Evolutionary conservation across 2,888 invertebrate genomes (phyloP).

Genomic region (Steinernema scapterisci): DNA sequence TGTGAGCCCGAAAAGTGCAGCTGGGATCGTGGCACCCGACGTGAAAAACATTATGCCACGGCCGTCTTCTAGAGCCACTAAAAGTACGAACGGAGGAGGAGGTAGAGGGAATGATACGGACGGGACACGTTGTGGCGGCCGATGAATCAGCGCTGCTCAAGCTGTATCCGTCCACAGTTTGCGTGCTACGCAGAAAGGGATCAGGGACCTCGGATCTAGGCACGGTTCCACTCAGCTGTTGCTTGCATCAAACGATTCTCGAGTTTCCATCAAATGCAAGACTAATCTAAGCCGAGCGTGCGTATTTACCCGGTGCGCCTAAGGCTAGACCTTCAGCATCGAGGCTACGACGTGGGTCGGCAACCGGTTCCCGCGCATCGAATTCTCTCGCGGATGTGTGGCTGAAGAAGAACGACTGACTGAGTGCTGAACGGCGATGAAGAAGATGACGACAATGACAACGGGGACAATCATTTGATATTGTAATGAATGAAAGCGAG

Average conservation of each 20-base stretch:
- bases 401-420: constrained; percentile 3
- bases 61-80: too few species aligned
- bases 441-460: not conserved
- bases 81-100: too few species aligned
- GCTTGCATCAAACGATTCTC: not conserved
- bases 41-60: too few species aligned
- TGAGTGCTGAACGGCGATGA: not conserved
- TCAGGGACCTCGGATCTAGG: not conserved
- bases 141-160: not conserved
- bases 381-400: constrained; percentile 26
- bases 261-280: not conserved
- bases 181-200: not conserved
- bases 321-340: constrained; percentile 9
- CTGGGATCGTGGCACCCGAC: too few species aligned
- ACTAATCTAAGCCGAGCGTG: not conserved
- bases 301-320: constrained; percentile 4
- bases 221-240: constrained; percentile 14
- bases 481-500: constrained; percentile 29
- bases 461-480: constrained; percentile 28
- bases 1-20: too few species aligned
- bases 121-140: not conserved
- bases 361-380: constrained; percentile 28
- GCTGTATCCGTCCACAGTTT: too few species aligned
- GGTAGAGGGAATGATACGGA: not conserved
- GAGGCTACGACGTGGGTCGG: not conserved